Base-by-base conservation (phyloP, 37 sponge, comb jelly and placozoan species). In the Chondrosia reniformis region DNA sequence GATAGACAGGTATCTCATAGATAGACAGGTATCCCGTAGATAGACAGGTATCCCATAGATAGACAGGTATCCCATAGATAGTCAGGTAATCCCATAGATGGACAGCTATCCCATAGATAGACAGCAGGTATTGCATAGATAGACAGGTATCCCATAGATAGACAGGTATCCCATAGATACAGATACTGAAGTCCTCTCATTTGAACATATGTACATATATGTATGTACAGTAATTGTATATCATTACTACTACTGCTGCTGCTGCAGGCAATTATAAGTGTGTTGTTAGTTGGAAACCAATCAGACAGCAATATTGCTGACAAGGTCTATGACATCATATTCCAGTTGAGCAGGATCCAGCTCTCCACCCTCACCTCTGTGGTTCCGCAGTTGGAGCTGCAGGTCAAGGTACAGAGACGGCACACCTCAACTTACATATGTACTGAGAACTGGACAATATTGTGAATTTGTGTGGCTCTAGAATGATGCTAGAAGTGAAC, bases 331-430 rank as follows among this genome's bases (percentile, higher is more conserved):
- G 90, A 89, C 39, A 67, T 96, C 31, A 84, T 96, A 55, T 64
- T 80, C 32, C 87, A 91, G 66, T 81, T 96, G 54, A 85, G 92
- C 58, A 40, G 46, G 33, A 87, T 92, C 54, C 90, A 88, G 36
- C 84, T 87, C 31, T 80, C 84, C 22, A 65, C 92, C 25, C 85
- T 96, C 17, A 79, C 92, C 10, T 79, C 93, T 58, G 88, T 96
- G 24, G 45, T 96, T n/a, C 93, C 96, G 15, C 96, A 96, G 71
- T 83, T 96, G 73, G 92, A 92, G 72, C 82, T 76, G 49, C 91
- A 96, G 67, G 88, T 96, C 32, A 89, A 86, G 72, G 93, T 93
- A n/a, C 33, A 39, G 74, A n/a, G 25, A 5, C 28, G 2, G 74
- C 42, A 32, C 42, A 46, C 6, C 2, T 73, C 34, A 2, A 36